These are phyloP conservation scores for Encarsia formosa DNA, from an alignment of 2,888 invertebrate genomes.

Conservation along the genomic window DNA sequence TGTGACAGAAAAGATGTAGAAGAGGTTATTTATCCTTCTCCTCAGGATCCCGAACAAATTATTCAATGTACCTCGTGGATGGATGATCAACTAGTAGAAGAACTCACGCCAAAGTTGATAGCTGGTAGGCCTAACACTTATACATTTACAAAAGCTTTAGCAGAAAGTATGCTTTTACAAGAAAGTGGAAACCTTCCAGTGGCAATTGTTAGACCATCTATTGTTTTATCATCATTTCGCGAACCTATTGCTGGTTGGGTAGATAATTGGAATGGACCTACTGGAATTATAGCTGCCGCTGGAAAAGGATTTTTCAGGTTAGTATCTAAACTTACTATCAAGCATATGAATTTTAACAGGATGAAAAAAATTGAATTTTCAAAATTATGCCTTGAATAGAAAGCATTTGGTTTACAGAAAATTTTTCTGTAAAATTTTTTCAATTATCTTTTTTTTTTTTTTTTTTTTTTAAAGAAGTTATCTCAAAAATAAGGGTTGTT, in stretches of 20 bases:
- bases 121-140: conserved; percentile 67
- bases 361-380: too few species aligned
- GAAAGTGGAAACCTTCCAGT: conserved; percentile 60
- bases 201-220: conserved; percentile 66
- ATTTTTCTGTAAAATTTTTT: too few species aligned
- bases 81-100: conserved; percentile 51
- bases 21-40: conserved; percentile 58
- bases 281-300: conserved; percentile 55
- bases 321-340: too few species aligned
- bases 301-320: conserved; percentile 59
- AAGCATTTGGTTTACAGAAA: too few species aligned
- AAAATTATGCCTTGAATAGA: too few species aligned
- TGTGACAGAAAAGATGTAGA: conserved; percentile 61
- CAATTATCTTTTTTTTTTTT: too few species aligned
- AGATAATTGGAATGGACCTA: conserved; percentile 51
- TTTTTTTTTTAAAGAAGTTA: too few species aligned
- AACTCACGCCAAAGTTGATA: conserved; percentile 50
- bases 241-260: conserved; percentile 53
- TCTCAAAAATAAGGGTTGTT: too few species aligned
- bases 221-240: conserved; percentile 46
- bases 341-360: too few species aligned
- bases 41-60: conserved; percentile 54
- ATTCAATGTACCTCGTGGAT: conserved; percentile 53
- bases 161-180: conserved; percentile 61
- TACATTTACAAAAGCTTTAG: conserved; percentile 70